A percentile compares a stretch with the other conserved stretches of the same genome.
phyloP scores from a whole-genome alignment of 30 jellyfish, hydroid and myxozoan species.

The Turritopsis rubra region DNA sequence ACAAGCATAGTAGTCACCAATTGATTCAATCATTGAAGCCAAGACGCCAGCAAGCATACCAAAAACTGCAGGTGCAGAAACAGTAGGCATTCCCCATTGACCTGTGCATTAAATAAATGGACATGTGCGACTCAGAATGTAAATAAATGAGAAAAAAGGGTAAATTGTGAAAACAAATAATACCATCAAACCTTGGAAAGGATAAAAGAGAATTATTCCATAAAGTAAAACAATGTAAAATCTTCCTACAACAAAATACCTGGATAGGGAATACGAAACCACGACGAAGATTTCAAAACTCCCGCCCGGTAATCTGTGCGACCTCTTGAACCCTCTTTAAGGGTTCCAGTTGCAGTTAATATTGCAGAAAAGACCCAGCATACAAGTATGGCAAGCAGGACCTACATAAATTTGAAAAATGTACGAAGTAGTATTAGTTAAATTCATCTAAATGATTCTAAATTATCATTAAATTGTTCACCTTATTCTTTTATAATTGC shows the following conservation, averaged over 20 bases:
- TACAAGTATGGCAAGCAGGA: slow-evolving; percentile 55
- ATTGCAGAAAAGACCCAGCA: slow-evolving; percentile 68
- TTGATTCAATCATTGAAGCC: slow-evolving; percentile 92
- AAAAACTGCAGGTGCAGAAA: slow-evolving; percentile 60
- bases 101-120: slow-evolving; percentile 32
- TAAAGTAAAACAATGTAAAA: too few relatives aligned
- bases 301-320: slow-evolving; percentile 60
- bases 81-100: slow-evolving; percentile 98
- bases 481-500: too few relatives aligned
- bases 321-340: slow-evolving; percentile 53
- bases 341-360: slow-evolving; percentile 74
- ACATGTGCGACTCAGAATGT: too few relatives aligned
- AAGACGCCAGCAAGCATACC: slow-evolving; percentile 97
- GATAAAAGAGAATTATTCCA: too few relatives aligned
- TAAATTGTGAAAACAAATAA: too few relatives aligned
- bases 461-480: too few relatives aligned
- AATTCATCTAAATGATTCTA: too few relatives aligned
- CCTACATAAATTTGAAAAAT: slow-evolving; percentile 31
- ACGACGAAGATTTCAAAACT: slow-evolving; percentile 47
- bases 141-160: too few relatives aligned
- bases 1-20: slow-evolving; percentile 97
- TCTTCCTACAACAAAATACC: too few relatives aligned
- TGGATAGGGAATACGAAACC: slow-evolving; percentile 96
- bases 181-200: too few relatives aligned
- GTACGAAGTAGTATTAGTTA: too few relatives aligned